A percentile compares a stretch with the other conserved stretches of the same genome.
phyloP scores from a whole-genome alignment of 2,113 vertebrate species.

The Rynchops niger region DNA sequence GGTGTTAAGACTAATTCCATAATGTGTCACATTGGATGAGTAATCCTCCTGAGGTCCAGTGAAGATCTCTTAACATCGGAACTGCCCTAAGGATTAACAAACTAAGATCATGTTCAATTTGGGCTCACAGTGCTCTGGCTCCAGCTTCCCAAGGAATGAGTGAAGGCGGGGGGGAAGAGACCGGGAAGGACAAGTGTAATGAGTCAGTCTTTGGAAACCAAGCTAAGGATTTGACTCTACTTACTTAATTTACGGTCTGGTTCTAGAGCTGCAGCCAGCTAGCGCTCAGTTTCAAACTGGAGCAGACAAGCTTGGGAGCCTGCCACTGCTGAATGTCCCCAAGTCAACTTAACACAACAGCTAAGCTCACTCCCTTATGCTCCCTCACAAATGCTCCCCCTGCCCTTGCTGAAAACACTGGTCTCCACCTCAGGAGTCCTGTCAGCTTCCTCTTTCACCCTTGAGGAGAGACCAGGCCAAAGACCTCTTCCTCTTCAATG shows the following conservation, averaged over 20 bases:
- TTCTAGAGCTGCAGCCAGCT: slow-evolving; percentile 11
- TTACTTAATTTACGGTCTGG: slow-evolving; percentile 33
- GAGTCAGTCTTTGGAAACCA: slow-evolving; percentile 51
- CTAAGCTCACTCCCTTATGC: neutral
- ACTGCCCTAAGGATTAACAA: neutral
- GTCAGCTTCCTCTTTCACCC: neutral
- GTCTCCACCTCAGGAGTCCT: neutral
- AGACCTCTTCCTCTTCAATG: neutral
- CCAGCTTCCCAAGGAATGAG: neutral
- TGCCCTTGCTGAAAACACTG: neutral
- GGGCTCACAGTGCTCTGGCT: neutral
- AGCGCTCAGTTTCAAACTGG: slow-evolving; percentile 19
- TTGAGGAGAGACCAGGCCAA: neutral
- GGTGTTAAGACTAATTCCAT: neutral
- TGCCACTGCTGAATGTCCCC: neutral
- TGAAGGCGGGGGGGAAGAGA: neutral
- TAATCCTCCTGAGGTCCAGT: neutral
- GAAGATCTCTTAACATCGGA: neutral
- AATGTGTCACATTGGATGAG: neutral
- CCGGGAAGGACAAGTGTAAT: slow-evolving; percentile 13
- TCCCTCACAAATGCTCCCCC: neutral
- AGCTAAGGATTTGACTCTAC: neutral
- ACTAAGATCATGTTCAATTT: neutral
- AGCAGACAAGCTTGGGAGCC: neutral
- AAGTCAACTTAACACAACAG: neutral